Percentiles rank a stretch among this genome's conserved stretches.
phyloP scores from a whole-genome alignment of 2,888 invertebrate genomes.

The Auanema freiburgensis region DNA sequence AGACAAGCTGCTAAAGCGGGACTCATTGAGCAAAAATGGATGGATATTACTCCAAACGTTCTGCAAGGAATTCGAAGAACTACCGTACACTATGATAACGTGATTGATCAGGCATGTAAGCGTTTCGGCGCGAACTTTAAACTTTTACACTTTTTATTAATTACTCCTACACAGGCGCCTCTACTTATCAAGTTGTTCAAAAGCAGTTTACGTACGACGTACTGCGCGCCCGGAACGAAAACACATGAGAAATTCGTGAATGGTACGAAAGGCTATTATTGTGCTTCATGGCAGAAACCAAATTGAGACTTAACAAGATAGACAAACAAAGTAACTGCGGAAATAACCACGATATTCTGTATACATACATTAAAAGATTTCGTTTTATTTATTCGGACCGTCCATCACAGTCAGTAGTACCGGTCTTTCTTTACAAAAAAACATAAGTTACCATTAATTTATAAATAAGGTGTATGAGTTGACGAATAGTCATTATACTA shows the following conservation, averaged over 20 bases:
- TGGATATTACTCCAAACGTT: slow-evolving; percentile 42
- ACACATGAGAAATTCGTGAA: slow-evolving; percentile 34
- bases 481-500: no score
- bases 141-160: neutral
- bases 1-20: slow-evolving; percentile 25
- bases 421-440: no score
- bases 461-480: no score
- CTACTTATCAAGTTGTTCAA: slow-evolving; percentile 42
- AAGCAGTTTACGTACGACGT: slow-evolving; percentile 42
- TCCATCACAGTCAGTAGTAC: no score
- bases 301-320: no score
- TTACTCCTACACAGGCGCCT: slow-evolving; percentile 39
- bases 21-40: slow-evolving; percentile 26
- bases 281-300: slow-evolving; percentile 34
- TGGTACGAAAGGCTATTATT: slow-evolving; percentile 29
- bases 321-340: no score
- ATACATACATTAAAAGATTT: no score
- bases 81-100: slow-evolving; percentile 40
- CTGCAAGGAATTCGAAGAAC: slow-evolving; percentile 42
- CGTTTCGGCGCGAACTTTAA: slow-evolving; percentile 7
- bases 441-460: no score
- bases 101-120: slow-evolving; percentile 36
- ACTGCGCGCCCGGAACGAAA: slow-evolving; percentile 56
- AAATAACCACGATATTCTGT: no score
- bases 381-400: no score